Percentiles rank a stretch among this genome's conserved stretches.
These are phyloP conservation scores for Sula dactylatra DNA, from an alignment of 2,113 vertebrate species.

Conservation along the genomic window DNA sequence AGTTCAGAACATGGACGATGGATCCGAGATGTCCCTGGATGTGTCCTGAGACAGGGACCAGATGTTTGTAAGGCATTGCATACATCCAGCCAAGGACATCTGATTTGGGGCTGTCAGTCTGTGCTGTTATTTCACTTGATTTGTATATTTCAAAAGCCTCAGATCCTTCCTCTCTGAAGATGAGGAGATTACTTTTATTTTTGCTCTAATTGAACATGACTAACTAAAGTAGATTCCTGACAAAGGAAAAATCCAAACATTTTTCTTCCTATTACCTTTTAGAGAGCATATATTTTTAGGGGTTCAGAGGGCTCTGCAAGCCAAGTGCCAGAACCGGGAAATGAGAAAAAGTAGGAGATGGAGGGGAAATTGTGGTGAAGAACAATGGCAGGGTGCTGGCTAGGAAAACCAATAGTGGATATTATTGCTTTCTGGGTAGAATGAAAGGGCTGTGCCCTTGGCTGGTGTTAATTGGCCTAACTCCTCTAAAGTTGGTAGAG, in stretches of 20 bases:
- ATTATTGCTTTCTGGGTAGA: constrained; percentile 8
- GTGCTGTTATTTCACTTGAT: background rate
- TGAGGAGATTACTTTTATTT: background rate
- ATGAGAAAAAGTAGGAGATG: background rate
- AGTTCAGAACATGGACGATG: background rate
- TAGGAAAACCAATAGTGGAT: constrained; percentile 4
- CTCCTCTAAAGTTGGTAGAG: background rate
- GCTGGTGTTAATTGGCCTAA: constrained; percentile 44
- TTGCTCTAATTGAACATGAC: background rate
- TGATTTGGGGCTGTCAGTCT: background rate
- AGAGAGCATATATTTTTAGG: constrained; percentile 17
- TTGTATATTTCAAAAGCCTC: constrained; percentile 26
- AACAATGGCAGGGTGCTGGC: background rate
- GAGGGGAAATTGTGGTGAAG: background rate
- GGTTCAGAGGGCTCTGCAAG: background rate
- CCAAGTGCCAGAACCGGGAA: background rate
- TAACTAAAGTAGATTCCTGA: background rate
- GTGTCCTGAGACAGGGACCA: background rate
- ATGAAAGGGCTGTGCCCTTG: constrained; percentile 3
- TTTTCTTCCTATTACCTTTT: constrained; percentile 13
- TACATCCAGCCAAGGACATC: background rate
- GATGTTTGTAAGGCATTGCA: background rate
- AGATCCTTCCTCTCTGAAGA: background rate
- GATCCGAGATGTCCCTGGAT: background rate
- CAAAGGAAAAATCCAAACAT: background rate